Evolutionary conservation across 2,888 invertebrate genomes (phyloP), one percentile per base, ranked within the genome.

Genomic region (Papilio elwesi): DNA sequence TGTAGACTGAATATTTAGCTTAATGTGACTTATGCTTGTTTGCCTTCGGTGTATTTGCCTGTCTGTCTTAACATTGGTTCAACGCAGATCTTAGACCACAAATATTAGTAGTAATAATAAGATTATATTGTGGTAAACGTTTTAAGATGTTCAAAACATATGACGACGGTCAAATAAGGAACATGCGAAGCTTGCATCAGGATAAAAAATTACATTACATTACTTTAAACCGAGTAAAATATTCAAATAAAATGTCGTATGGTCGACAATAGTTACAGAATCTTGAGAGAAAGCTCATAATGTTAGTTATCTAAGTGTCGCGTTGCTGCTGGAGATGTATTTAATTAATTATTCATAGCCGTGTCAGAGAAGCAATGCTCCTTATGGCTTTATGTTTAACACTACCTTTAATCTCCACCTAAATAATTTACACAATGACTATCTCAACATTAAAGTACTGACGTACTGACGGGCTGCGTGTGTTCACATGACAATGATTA

Each of bases 321-420:
- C 64, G 26, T 10, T 11, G 8, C 64, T 13, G 49, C 49, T 57
- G 48, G 43, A 68, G 53, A 55, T 26, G 36, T 13, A 36, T 57
- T 68, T 57, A 38, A 57, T 43, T 59, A 36, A 49, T 49, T 49
- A 49, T 26, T 2, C 26, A 64, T 26, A 36, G 15, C 38, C 36
- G 12, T 68, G 12, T 13, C 26, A 48, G 49, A 68, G 36, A 49
- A 59, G 13, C 26, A 13, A 49, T 68, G 57, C 49, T 62, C 51
- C 5, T 15, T 68, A 59, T 68, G 68, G 59, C 68, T 51, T 59
- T 68, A 68, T 36, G 13, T 36, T 68, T 49, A 68, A 68, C n/a
- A 68, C 49, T 57, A 68, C 26, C 6, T 47, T 49, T 68, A 6
- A 59, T 59, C 10, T 68, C 8, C 6, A 16, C 10, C 51, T 36